Percentiles rank a stretch among this genome's conserved stretches.
Evolutionary conservation across 1,140 invertebrate species (phyloP).

Genomic region (Calosoma granatense): DNA sequence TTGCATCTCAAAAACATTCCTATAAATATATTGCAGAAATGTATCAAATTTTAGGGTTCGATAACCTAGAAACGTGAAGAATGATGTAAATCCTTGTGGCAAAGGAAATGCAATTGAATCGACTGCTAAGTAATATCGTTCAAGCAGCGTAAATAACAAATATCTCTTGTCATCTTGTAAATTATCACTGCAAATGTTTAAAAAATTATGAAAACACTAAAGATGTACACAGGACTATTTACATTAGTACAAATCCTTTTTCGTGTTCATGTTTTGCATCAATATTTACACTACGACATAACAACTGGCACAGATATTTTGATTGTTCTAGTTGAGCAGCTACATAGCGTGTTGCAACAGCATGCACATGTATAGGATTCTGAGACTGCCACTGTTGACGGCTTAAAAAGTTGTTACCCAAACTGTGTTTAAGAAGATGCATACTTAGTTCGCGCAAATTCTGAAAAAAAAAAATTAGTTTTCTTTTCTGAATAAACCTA

Average conservation of each 20-base stretch:
- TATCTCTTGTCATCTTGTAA: conserved; percentile 53
- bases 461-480: conserved; percentile 33
- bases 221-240: conserved; percentile 30
- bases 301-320: conserved; percentile 59
- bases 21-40: conserved; percentile 69
- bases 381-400: conserved; percentile 35
- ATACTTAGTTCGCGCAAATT: conserved; percentile 73
- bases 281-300: conserved; percentile 55
- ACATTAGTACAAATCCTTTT: conserved; percentile 70
- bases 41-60: conserved; percentile 59
- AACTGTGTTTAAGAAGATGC: conserved; percentile 60
- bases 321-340: conserved; percentile 68
- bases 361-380: conserved; percentile 66
- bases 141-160: conserved; percentile 59
- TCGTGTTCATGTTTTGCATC: conserved; percentile 53
- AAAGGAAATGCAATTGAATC: conserved; percentile 72
- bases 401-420: conserved; percentile 38
- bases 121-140: conserved; percentile 64
- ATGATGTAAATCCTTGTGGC: conserved; percentile 75
- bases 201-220: conserved; percentile 12
- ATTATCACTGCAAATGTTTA: conserved; percentile 50
- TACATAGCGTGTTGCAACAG: conserved; percentile 68
- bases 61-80: conserved; percentile 76
- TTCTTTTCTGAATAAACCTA: no score
- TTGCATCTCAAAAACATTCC: conserved; percentile 73